Base-by-base conservation (phyloP, 2,888 invertebrate genomes). In the Athrips mouffetella region DNA sequence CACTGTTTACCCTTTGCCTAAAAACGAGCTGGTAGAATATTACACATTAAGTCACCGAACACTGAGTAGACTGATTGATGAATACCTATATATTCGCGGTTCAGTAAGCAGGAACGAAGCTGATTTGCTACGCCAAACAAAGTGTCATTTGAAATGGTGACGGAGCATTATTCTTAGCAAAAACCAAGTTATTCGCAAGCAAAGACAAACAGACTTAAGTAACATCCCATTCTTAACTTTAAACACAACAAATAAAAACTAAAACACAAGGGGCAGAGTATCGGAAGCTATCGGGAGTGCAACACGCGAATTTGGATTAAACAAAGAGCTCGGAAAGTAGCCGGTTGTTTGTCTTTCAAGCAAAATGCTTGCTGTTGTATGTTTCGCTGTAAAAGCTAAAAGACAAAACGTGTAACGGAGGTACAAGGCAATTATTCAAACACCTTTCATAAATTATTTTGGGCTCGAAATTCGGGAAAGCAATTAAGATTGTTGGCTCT, bases 401-500 rank as follows among this genome's bases (percentile, higher is more conserved):
- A n/a, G 18, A 21, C 11, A 11, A 44, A 21, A 13, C 13, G 21
- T 20, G n/a, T 29, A 20, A 21, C 6, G 3, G 7, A 16, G 37
- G 37, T 18, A 20, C 20, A 21, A 37, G 18, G 21, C 30, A 44
- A 27, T 27, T 31, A 41, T 44, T 23, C 33, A 20, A 18, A 31
- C 25, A 30, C 40, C 23, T 29, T 50, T 31, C 27, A 47, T 47
- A 47, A 29, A 40, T 27, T 27, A 46, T 39, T 46, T 47, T 29
- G 18, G 13, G 21, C 39, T 39, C 27, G 25, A 51, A 48, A 52
- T 48, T 44, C 45, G 31, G 50, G 53, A 44, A 52, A 50, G 55
- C 62, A 70, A 70, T 73, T 67, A 67, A 65, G 70, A 67, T 59
- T 63, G 60, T 55, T 48, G 50, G 60, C 63, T 65, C 67, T 65